A percentile compares a stretch with the other conserved stretches of the same genome.
phyloP scores from a whole-genome alignment of 2,888 invertebrate species.

The Carterocephalus palaemon region DNA sequence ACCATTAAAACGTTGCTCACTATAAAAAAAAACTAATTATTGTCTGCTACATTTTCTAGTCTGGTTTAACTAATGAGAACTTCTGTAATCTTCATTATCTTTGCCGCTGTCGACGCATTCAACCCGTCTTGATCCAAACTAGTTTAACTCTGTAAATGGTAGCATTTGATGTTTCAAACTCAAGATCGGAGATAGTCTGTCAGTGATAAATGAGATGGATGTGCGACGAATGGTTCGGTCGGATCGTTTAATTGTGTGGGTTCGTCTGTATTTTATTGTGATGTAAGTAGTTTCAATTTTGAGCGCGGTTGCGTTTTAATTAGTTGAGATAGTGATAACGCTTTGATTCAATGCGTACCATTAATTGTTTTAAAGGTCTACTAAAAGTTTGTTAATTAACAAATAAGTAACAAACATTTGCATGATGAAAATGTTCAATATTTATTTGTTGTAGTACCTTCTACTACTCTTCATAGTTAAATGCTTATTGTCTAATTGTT shows the following conservation, averaged over 20 bases:
- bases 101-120: constrained; percentile 12
- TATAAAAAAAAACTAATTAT: too few relatives aligned
- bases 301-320: not conserved
- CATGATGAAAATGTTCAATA: not conserved
- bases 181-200: constrained; percentile 35
- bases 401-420: not conserved
- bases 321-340: not conserved
- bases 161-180: constrained; percentile 36
- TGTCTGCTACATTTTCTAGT: too few relatives aligned
- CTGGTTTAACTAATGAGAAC: not conserved
- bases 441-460: not conserved
- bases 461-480: too few relatives aligned
- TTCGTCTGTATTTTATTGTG: constrained; percentile 12
- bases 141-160: constrained; percentile 36
- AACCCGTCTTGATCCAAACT: constrained; percentile 27
- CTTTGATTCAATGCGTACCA: too few relatives aligned
- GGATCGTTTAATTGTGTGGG: constrained; percentile 10
- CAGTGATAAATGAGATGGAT: constrained; percentile 34
- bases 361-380: too few relatives aligned
- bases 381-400: too few relatives aligned
- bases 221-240: constrained; percentile 9
- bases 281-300: constrained; percentile 1
- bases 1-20: too few relatives aligned
- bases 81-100: constrained; percentile 1
- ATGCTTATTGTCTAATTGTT: too few relatives aligned